Percentiles rank a stretch among this genome's conserved stretches.
phyloP scores from a whole-genome alignment of 2,797 vertebrate genomes.

The Agapornis canus region DNA sequence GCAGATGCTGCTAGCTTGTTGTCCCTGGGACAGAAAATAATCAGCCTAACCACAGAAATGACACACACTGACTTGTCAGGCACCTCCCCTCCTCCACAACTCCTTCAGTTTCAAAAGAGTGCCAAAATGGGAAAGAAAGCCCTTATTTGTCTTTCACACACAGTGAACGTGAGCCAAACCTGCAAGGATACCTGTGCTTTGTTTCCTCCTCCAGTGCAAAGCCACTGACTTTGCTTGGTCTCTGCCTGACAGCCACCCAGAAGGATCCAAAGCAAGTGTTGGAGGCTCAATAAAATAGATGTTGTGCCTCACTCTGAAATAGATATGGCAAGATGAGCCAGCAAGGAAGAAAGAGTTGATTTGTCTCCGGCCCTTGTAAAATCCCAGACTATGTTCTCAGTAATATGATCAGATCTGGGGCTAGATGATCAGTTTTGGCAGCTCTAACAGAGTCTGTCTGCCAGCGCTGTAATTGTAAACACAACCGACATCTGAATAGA shows the following conservation, averaged over 20 bases:
- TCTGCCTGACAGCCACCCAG: neutral
- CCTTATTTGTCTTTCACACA: neutral
- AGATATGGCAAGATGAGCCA: neutral
- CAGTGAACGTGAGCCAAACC: neutral
- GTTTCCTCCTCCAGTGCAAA: neutral
- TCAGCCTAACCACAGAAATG: neutral
- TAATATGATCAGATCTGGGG: constrained; percentile 35
- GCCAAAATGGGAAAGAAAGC: neutral
- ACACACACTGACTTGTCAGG: neutral
- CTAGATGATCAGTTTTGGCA: constrained; percentile 48
- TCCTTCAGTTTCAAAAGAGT: neutral
- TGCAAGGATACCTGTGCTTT: neutral
- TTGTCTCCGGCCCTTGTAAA: constrained; percentile 27
- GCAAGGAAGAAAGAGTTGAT: neutral
- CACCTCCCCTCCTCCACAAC: neutral
- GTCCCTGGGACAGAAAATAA: neutral
- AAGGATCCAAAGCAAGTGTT: neutral
- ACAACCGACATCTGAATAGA: constrained; percentile 59
- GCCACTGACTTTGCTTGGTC: neutral
- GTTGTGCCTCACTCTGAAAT: neutral
- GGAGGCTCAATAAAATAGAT: neutral
- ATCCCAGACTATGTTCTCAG: constrained; percentile 34
- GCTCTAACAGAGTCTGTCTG: constrained; percentile 28
- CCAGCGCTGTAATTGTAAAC: constrained; percentile 56
- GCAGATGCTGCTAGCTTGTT: neutral